These are phyloP conservation scores for Oenanthe oenanthe DNA, from an alignment of 2,113 vertebrate species.

Conservation along the genomic window DNA sequence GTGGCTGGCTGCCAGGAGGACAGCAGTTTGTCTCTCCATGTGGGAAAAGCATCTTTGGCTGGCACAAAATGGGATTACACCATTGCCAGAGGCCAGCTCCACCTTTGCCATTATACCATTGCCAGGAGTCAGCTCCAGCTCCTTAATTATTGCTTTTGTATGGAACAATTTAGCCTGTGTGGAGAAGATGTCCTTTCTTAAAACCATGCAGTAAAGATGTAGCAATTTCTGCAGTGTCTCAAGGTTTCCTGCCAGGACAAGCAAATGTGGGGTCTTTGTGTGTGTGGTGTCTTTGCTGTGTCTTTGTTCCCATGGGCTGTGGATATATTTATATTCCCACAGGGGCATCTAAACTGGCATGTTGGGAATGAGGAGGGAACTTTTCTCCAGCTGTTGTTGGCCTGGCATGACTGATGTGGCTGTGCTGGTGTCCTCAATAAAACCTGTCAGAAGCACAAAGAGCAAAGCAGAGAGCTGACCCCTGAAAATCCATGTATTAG, in stretches of 20 bases:
- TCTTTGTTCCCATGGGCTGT: neutral
- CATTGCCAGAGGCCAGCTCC: neutral
- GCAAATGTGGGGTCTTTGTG: neutral
- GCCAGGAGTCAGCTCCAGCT: neutral
- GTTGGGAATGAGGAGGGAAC: neutral
- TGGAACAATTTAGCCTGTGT: neutral
- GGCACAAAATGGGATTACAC: neutral
- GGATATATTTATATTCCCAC: accelerated
- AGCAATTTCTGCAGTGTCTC: neutral
- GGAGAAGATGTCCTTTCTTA: neutral
- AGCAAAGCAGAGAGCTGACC: neutral
- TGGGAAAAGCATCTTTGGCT: slow-evolving; percentile 6
- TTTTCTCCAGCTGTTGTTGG: neutral
- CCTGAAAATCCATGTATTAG: neutral
- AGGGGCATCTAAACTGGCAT: neutral
- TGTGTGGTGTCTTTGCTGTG: neutral
- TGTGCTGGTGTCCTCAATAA: neutral
- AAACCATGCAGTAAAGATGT: neutral
- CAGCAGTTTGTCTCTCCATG: neutral
- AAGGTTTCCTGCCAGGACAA: neutral
- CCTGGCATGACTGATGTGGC: neutral
- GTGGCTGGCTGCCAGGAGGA: slow-evolving; percentile 10
- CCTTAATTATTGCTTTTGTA: neutral
- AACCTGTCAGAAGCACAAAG: neutral
- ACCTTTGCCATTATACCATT: neutral